Base-by-base conservation (phyloP, 2,888 invertebrate genomes). In the Drosophila lutescens region DNA sequence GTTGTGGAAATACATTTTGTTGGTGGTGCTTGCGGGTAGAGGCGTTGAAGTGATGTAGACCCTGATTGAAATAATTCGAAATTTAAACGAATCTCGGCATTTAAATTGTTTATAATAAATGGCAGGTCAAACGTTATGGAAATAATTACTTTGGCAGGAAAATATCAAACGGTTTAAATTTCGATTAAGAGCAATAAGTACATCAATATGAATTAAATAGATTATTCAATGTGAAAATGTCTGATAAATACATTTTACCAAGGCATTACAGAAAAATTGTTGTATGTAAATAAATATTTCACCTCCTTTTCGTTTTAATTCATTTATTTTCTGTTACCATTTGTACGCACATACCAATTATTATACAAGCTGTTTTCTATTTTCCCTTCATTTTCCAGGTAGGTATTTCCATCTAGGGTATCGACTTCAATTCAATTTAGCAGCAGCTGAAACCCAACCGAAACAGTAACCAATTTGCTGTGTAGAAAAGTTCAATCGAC, bases 61-160 rank as follows among this genome's bases (percentile, higher is more conserved):
- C 7, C 47, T 55, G 55, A 68, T 66, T 67, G 68, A 68, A 66
- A 51, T 67, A 67, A 63, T 63, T 63, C 50, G 32, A 43, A 49
- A 62, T 63, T 63, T 62, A 63, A 63, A 49, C 62, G 63, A 63
- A 62, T 62, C 63, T 34, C 40, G 34, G 49, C 34, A 62, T 20
- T 15, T 34, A 62, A 49, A 62, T 26, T 61, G 30, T 47, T 61
- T 62, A 47, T 61, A 49, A 62, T 62, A 49, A 62, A 62, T 62
- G 32, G 15, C 62, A 23, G 62, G 56, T 59, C 58, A 56, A 59
- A 56, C 56, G 57, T 56, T 59, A 59, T 56, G 15, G 30, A 50
- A 65, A 51, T 51, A 32, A 65, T 65, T 63, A 63, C 34, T 43
- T 63, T 63, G 50, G 34, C 41, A 5, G 46, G 8, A 30, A 38